These are phyloP conservation scores for Parthenolecanium corni DNA, from an alignment of 2,888 invertebrate genomes.

Conservation along the genomic window DNA sequence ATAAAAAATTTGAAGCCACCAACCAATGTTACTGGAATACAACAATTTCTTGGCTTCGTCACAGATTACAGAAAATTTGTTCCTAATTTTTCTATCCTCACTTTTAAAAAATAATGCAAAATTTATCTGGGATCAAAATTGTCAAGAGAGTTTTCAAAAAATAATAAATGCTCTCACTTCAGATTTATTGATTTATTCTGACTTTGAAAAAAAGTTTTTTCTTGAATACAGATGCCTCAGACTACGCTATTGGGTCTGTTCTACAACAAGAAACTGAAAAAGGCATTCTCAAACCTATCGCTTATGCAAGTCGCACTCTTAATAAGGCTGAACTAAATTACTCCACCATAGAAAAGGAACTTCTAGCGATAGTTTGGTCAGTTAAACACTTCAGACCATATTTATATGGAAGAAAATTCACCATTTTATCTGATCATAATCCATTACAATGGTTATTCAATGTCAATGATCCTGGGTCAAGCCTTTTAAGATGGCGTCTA, in stretches of 20 bases:
- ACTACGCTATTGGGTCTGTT: constrained; percentile 35
- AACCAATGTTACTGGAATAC: constrained; percentile 20
- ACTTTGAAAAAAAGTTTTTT: constrained; percentile 26
- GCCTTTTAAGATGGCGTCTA: constrained; percentile 12
- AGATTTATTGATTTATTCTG: constrained; percentile 20
- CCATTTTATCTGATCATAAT: constrained; percentile 33
- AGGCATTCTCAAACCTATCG: constrained; percentile 36
- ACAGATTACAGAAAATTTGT: constrained; percentile 27
- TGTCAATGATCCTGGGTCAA: neutral
- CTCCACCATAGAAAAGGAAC: constrained; percentile 35
- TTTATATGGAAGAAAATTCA: constrained; percentile 29
- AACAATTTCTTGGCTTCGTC: constrained; percentile 37
- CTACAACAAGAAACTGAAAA: constrained; percentile 34
- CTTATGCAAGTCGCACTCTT: constrained; percentile 35
- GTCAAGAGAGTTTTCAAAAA: neutral
- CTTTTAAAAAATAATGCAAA: neutral
- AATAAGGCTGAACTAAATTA: constrained; percentile 35
- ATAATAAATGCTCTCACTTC: constrained; percentile 6
- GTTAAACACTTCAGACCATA: constrained; percentile 36
- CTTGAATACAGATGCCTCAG: constrained; percentile 34
- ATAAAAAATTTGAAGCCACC: constrained; percentile 27
- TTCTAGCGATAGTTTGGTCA: constrained; percentile 35
- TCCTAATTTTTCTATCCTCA: constrained; percentile 26
- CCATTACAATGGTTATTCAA: constrained; percentile 20
- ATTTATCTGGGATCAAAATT: neutral